These are phyloP conservation scores for Malthinus seriepunctatus DNA, from an alignment of 2,888 invertebrate species.

Conservation along the genomic window DNA sequence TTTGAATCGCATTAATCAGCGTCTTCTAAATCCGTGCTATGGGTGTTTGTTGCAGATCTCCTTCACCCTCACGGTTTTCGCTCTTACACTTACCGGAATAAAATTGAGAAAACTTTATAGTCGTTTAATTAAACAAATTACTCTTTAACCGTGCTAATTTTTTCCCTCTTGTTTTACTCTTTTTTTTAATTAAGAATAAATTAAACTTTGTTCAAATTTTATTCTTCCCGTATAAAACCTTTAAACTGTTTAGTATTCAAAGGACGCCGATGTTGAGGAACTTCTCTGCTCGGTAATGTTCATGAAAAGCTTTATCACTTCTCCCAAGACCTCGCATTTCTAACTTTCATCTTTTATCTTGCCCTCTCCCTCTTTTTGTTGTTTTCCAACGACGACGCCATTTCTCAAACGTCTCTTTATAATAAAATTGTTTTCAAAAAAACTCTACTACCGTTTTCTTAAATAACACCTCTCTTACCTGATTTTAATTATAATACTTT, in stretches of 20 bases:
- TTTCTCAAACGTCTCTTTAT: background rate
- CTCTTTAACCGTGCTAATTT: background rate
- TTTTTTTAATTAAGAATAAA: background rate
- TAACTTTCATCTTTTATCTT: conserved; percentile 45
- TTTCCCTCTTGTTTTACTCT: background rate
- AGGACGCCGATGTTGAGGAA: conserved; percentile 44
- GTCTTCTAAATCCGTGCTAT: conserved; percentile 58
- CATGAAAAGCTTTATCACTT: conserved; percentile 49
- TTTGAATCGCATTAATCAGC: conserved; percentile 74
- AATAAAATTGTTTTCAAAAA: background rate
- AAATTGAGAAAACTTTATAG: background rate
- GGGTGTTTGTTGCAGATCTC: conserved; percentile 52
- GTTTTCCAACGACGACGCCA: conserved; percentile 17
- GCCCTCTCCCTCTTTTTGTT: conserved; percentile 27
- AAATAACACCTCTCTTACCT: background rate
- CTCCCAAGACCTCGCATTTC: conserved; percentile 46
- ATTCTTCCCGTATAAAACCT: conserved; percentile 23
- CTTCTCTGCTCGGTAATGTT: conserved; percentile 48
- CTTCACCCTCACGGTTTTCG: conserved; percentile 11
- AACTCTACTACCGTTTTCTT: background rate
- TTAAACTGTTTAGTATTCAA: conserved; percentile 46
- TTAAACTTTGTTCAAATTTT: background rate
- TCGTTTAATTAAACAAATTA: background rate
- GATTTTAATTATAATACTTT: too few species aligned
- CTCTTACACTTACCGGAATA: conserved; percentile 1